These are phyloP conservation scores for Hyles lineata DNA, from an alignment of 2,888 invertebrate genomes.

Conservation along the genomic window DNA sequence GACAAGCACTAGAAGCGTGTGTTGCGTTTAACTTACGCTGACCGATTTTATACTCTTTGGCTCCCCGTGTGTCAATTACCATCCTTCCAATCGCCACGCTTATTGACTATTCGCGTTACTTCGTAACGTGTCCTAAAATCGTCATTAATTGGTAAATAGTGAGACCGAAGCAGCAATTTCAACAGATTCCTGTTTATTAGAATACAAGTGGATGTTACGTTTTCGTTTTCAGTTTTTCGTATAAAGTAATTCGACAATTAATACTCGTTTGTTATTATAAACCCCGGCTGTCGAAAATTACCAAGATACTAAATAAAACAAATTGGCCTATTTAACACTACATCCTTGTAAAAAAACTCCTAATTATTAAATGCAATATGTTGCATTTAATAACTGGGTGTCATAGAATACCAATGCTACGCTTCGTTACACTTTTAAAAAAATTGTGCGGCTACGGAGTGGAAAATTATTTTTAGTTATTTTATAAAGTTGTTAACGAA, in stretches of 20 bases:
- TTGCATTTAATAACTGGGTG: background rate
- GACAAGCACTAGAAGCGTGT: slow-evolving; percentile 48
- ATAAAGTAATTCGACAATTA: slow-evolving; percentile 14
- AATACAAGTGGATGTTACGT: slow-evolving; percentile 40
- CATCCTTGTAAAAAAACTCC: background rate
- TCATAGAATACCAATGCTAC: too few relatives aligned
- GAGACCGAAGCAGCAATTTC: slow-evolving; percentile 49
- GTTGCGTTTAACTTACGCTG: slow-evolving; percentile 33
- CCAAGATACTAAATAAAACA: background rate
- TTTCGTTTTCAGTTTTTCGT: slow-evolving; percentile 20
- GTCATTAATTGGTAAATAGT: slow-evolving; percentile 53
- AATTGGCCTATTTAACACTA: background rate
- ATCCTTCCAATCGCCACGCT: slow-evolving; percentile 74
- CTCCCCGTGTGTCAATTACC: slow-evolving; percentile 64
- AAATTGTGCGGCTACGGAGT: too few relatives aligned
- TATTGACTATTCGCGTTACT: slow-evolving; percentile 71
- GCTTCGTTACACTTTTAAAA: too few relatives aligned
- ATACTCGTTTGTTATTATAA: slow-evolving; percentile 5
- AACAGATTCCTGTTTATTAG: slow-evolving; percentile 57
- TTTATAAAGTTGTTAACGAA: too few relatives aligned
- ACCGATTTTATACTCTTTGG: slow-evolving; percentile 61
- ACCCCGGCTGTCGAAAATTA: background rate
- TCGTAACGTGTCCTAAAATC: slow-evolving; percentile 67
- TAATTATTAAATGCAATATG: background rate
- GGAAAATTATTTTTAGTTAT: too few relatives aligned